phyloP scores from a whole-genome alignment of 2,113 vertebrate genomes.

The Falcunculus frontatus region DNA sequence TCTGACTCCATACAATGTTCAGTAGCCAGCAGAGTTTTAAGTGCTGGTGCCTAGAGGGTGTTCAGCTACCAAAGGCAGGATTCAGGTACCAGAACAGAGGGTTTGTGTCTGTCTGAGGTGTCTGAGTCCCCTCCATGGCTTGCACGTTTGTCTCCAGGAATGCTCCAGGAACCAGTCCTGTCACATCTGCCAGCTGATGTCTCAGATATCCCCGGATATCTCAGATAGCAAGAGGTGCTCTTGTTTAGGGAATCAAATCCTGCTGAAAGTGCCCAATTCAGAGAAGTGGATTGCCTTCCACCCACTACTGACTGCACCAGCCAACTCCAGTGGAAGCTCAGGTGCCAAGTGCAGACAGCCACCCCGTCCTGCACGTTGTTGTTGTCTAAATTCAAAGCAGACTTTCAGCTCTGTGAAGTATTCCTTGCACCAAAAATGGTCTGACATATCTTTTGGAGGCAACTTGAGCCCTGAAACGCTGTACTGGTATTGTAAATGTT shows the following conservation, averaged over 20 bases:
- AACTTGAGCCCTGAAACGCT: neutral
- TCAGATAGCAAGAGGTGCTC: neutral
- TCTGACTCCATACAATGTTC: neutral
- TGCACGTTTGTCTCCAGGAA: neutral
- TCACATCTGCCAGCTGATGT: too few species aligned
- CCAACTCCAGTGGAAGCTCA: neutral
- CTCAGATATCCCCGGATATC: neutral
- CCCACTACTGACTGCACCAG: rapidly evolving
- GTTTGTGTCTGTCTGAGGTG: neutral
- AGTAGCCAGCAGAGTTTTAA: neutral
- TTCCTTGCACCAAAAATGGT: neutral
- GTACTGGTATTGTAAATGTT: neutral
- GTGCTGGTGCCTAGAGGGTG: neutral
- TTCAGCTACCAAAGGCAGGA: neutral
- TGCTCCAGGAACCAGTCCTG: rapidly evolving
- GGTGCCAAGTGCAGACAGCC: neutral
- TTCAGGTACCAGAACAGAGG: neutral
- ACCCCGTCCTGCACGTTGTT: too few species aligned
- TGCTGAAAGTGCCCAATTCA: neutral
- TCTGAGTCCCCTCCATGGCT: neutral
- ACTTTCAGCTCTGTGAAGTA: neutral
- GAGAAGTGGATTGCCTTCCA: neutral
- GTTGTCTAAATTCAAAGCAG: neutral
- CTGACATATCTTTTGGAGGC: neutral
- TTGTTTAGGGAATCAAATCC: neutral